Evolutionary conservation across 2,113 vertebrate genomes (phyloP), one percentile per base, ranked within the genome.

Genomic region (Anolis sagrei): DNA sequence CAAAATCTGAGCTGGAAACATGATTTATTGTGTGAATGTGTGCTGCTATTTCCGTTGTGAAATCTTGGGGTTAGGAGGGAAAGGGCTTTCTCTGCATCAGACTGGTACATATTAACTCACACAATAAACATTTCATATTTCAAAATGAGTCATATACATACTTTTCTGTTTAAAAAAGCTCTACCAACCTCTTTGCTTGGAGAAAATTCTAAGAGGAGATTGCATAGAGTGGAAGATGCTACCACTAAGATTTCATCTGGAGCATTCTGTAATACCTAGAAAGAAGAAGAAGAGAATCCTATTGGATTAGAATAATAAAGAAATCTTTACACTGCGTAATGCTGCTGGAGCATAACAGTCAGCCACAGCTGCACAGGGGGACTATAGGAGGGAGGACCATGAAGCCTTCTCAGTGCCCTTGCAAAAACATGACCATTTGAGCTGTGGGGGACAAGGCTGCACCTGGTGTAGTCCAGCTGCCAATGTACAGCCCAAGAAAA

Each of bases 191-290:
- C 99, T 96, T 99, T 99, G 95, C 99, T 99, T 92, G 99, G 99
- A 58, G 99, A 99, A 95, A 99, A 99, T 95, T 99, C 98, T 94
- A 99, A 96, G 87, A 99, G 97, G 83, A 99, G 96, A 93, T 99
- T 99, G 97, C 98, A 99, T 95, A 99, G 97, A 89, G 99, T 99
- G 68, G 99, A 99, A 81, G 99, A 99, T 79, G 98, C 99, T 97
- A 99, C 99, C 85, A 99, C 95, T 51, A 99, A 95, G 78, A 99
- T 98, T 95, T 99, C 99, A 94, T 99, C 99, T 7, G 99, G 99
- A 87, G 98, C 98, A 84, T 99, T 99, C 95, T 99, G 99, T 94
- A 99, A 95, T 90, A 99, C 97, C 99, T 99, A 88, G 39, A 44
- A 44, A 11, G 86, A 13, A 82, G 77, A n/a, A 62, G 88, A 25